These are phyloP conservation scores for Perizoma affinitatum DNA, from an alignment of 2,888 invertebrate species.

Conservation along the genomic window DNA sequence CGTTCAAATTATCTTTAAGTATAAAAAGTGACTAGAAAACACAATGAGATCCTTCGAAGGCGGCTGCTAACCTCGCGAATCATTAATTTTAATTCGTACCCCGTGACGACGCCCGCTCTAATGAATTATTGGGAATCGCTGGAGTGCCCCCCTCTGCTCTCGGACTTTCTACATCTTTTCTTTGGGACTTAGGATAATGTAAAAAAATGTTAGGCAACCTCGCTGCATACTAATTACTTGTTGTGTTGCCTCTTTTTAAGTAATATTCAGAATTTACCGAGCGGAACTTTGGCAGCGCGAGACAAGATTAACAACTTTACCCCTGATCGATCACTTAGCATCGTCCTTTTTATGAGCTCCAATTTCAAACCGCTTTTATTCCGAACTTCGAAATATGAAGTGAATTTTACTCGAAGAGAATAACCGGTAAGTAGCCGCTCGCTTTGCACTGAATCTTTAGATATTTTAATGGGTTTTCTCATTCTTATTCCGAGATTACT, in stretches of 20 bases:
- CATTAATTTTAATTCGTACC: slow-evolving; percentile 84
- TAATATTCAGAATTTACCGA: slow-evolving; percentile 67
- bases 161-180: slow-evolving; percentile 75
- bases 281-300: slow-evolving; percentile 65
- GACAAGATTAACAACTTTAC: slow-evolving; percentile 79
- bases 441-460: slow-evolving; percentile 69
- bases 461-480: slow-evolving; percentile 70
- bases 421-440: slow-evolving; percentile 51
- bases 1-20: slow-evolving; percentile 71
- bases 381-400: slow-evolving; percentile 51
- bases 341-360: slow-evolving; percentile 64
- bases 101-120: slow-evolving; percentile 77
- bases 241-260: slow-evolving; percentile 72
- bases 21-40: slow-evolving; percentile 78
- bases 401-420: slow-evolving; percentile 49
- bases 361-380: slow-evolving; percentile 62
- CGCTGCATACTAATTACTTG: slow-evolving; percentile 82
- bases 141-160: slow-evolving; percentile 63
- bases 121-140: slow-evolving; percentile 83
- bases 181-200: slow-evolving; percentile 81
- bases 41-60: slow-evolving; percentile 69
- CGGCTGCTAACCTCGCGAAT: slow-evolving; percentile 75
- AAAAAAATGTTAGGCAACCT: slow-evolving; percentile 79
- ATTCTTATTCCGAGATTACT: slow-evolving; percentile 73
- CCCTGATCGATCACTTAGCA: slow-evolving; percentile 77